Percentiles rank a stretch among this genome's conserved stretches.
phyloP scores from a whole-genome alignment of 1,140 invertebrate genomes.

The Stenopsyche tienmushanensis region DNA sequence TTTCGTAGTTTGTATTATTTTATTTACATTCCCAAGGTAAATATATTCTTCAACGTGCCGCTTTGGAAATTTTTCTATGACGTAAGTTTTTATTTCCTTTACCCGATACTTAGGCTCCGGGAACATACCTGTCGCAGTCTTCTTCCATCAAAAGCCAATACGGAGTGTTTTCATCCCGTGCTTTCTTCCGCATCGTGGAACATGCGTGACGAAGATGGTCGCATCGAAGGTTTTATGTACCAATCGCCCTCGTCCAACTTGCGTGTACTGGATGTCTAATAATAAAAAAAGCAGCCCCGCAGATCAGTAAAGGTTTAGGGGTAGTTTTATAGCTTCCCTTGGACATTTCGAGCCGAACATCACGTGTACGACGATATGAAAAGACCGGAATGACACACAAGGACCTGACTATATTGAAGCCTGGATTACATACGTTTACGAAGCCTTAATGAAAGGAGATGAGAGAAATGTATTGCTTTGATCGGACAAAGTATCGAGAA shows the following conservation, averaged over 20 bases:
- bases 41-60: constrained; percentile 16
- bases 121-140: constrained; percentile 25
- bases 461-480: constrained; percentile 15
- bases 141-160: constrained; percentile 24
- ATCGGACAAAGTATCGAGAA: constrained; percentile 21
- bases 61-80: constrained; percentile 28
- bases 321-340: constrained; percentile 28
- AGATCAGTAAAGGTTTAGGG: constrained; percentile 33
- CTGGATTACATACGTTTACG: constrained; percentile 28
- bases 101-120: constrained; percentile 18
- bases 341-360: constrained; percentile 31
- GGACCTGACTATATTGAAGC: constrained; percentile 24
- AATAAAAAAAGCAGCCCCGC: constrained; percentile 29
- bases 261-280: constrained; percentile 30
- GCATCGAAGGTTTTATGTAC: constrained; percentile 26
- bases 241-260: constrained; percentile 21
- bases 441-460: constrained; percentile 30
- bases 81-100: constrained; percentile 34
- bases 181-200: neutral
- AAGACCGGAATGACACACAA: constrained; percentile 28
- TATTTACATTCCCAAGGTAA: too few species aligned
- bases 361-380: constrained; percentile 34
- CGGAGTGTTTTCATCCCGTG: constrained; percentile 13
- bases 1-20: too few species aligned
- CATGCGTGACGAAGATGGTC: neutral